phyloP scores from a whole-genome alignment of 2,797 vertebrate genomes.

The Karalla daura region DNA sequence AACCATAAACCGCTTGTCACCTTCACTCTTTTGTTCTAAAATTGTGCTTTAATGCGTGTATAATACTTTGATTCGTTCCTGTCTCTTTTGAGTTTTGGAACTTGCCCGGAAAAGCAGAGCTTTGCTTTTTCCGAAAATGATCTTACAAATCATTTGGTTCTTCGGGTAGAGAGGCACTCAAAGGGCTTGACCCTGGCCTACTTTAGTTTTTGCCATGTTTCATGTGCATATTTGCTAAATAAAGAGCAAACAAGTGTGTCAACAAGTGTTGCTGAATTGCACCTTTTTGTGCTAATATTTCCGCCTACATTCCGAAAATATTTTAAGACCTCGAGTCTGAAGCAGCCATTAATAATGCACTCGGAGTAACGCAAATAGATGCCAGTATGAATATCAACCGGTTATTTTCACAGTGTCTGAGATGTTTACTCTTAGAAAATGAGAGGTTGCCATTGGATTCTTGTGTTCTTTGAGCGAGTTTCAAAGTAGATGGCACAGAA shows the following conservation, averaged over 20 bases:
- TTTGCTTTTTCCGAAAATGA: neutral
- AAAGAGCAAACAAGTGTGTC: neutral
- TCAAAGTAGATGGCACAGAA: constrained; percentile 26
- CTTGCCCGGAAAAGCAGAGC: neutral
- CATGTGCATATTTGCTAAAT: neutral
- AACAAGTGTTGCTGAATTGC: constrained; percentile 6
- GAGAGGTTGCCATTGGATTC: constrained; percentile 31
- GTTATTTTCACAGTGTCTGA: constrained; percentile 41
- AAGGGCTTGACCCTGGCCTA: neutral
- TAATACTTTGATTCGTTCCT: neutral
- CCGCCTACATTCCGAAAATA: constrained; percentile 37
- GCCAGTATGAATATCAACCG: constrained; percentile 46
- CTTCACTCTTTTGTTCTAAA: no score
- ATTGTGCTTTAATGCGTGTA: no score
- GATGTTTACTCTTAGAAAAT: constrained; percentile 41
- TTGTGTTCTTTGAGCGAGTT: constrained; percentile 19
- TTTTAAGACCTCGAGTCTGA: constrained; percentile 27
- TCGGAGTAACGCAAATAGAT: constrained; percentile 38
- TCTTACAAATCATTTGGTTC: neutral
- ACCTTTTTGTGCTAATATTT: constrained; percentile 29
- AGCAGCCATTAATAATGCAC: constrained; percentile 46
- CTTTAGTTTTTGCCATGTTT: neutral
- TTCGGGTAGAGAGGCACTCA: neutral
- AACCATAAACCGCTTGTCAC: no score
- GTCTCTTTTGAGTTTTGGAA: neutral